Base-by-base conservation (phyloP, 2,888 invertebrate species). In the Portevinia maculata region DNA sequence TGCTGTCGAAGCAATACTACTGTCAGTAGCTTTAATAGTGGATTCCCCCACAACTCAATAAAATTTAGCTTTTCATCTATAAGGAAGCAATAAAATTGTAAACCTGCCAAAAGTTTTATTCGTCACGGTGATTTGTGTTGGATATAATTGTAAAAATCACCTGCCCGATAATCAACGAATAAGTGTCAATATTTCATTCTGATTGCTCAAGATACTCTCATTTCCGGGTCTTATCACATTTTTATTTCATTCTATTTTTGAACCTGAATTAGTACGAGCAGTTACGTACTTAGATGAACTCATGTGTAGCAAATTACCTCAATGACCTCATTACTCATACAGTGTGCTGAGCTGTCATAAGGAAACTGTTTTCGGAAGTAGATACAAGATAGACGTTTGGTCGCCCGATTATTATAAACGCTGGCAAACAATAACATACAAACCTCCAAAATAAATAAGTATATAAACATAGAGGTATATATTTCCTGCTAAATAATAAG, bases 91-190 rank as follows among this genome's bases (percentile, higher is more conserved):
- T n/a, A n/a, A n/a, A n/a, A n/a, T n/a, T n/a, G n/a, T 50, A 32
- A 8, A 17, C 3, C 13, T 17, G n/a, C 28, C 32, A 53, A 17
- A 24, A 32, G 53, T 24, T 65, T 13, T 32, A 17, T 50, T 60
- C 52, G 39, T 41, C 19, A 34, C 30, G 50, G 52, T 73, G 73
- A 74, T 74, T 74, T 74, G 60, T 39, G 39, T 30, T 13, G 11
- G 24, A 34, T 24, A 8, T 11, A 9, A 39, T 65, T 67, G 59
- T 75, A 67, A 60, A 75, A 75, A 60, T 75, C 75, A 75, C 75
- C 75, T 67, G 67, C 67, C 67, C 8, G 67, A 65, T 67, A 52
- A 53, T 65, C 28, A 24, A 21, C 24, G 55, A 53, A 55, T 73
- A 64, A 62, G 73, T 32, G 28, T 13, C 34, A n/a, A n/a, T n/a